A percentile compares a stretch with the other conserved stretches of the same genome.
These are phyloP conservation scores for Apteryx mantelli DNA, from an alignment of 2,113 vertebrate species.

Conservation along the genomic window DNA sequence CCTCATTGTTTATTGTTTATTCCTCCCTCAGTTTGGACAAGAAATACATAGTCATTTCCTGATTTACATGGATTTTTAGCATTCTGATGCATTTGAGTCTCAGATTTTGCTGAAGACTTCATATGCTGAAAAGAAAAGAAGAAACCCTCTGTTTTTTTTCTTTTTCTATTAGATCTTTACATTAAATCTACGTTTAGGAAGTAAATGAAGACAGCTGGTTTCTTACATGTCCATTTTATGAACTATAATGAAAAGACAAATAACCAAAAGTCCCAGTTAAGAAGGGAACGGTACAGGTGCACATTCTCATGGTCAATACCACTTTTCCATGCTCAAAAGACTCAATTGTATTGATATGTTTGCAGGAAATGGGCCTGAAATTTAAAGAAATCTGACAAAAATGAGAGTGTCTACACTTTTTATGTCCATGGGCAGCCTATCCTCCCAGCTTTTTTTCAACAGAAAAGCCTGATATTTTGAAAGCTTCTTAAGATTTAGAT, in stretches of 20 bases:
- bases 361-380: neutral
- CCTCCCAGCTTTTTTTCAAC: neutral
- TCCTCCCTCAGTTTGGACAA: constrained; percentile 7
- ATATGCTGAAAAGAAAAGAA: neutral
- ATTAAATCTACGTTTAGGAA: neutral
- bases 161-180: neutral
- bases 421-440: neutral
- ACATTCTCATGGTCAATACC: neutral
- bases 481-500: neutral
- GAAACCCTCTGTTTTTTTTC: neutral
- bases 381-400: neutral
- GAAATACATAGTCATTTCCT: neutral
- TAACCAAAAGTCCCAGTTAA: neutral
- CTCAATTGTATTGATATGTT: neutral
- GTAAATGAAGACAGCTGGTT: neutral
- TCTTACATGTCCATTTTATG: neutral
- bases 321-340: neutral
- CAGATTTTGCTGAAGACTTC: constrained; percentile 2
- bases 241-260: neutral
- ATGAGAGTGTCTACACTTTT: neutral
- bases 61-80: constrained; percentile 8
- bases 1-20: neutral
- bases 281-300: neutral
- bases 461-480: neutral
- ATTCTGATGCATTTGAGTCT: neutral